Conservation (phyloP, 2,797 vertebrate species). For the Sylvilagus floridanus region DNA sequence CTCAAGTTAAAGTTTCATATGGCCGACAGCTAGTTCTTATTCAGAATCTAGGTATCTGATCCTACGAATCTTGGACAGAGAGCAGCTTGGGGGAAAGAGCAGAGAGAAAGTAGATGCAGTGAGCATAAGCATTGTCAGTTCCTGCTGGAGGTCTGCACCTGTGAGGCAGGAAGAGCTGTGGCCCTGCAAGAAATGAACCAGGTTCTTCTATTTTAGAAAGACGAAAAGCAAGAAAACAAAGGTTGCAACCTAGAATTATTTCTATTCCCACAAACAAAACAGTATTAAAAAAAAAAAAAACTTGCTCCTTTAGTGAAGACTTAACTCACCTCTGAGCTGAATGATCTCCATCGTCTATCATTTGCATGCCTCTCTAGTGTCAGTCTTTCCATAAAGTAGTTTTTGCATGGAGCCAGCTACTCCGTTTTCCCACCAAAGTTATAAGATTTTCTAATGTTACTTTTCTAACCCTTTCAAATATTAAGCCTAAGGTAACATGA, state of each 20-base stretch:
- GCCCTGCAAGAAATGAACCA: background rate
- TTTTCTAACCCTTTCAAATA: background rate
- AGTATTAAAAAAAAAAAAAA: background rate
- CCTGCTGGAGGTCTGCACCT: background rate
- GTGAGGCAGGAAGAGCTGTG: background rate
- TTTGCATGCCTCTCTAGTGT: background rate
- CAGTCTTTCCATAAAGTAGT: background rate
- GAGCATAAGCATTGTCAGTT: background rate
- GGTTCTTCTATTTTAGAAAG: background rate
- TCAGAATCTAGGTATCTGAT: background rate
- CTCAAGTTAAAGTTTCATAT: conserved; percentile 63
- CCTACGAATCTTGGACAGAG: background rate
- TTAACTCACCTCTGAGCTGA: background rate
- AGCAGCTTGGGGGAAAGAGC: background rate
- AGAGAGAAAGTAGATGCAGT: background rate
- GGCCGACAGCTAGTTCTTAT: conserved; percentile 34
- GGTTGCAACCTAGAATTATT: background rate
- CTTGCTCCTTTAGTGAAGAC: background rate
- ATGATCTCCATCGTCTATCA: background rate
- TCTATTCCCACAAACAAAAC: background rate
- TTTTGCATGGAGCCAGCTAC: background rate
- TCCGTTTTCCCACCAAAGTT: background rate
- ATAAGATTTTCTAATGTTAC: background rate
- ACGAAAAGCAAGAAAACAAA: background rate
- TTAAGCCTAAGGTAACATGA: background rate